Evolutionary conservation across 2,797 vertebrate genomes (phyloP).

Genomic region (Helarctos malayanus): DNA sequence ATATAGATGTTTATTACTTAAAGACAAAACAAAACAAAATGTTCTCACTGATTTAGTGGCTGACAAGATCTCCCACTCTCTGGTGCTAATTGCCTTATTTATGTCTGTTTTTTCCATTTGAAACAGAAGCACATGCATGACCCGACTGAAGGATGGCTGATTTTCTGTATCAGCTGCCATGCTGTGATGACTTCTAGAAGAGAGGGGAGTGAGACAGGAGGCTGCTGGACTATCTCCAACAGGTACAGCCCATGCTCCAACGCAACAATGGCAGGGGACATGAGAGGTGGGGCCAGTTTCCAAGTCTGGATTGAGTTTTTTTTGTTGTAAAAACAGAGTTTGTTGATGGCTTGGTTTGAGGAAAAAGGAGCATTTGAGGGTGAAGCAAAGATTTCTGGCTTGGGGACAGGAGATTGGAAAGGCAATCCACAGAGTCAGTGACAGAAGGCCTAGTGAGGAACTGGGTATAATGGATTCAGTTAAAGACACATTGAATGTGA

Average conservation of each 20-base stretch:
- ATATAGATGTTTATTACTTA: constrained; percentile 38
- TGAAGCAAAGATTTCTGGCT: not conserved
- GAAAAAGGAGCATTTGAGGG: not conserved
- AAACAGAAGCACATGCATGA: constrained; percentile 1
- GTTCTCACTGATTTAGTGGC: constrained; percentile 17
- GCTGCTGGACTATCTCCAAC: no score
- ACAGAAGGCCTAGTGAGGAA: not conserved
- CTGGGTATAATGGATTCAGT: not conserved
- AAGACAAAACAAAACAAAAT: not conserved
- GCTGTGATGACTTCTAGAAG: not conserved
- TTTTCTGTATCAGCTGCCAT: not conserved
- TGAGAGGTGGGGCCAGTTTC: not conserved
- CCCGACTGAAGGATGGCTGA: not conserved
- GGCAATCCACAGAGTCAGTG: not conserved
- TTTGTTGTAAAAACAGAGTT: not conserved
- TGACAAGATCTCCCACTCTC: not conserved
- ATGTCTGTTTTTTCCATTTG: constrained; percentile 28
- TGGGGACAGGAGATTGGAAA: not conserved
- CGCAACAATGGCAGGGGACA: not conserved
- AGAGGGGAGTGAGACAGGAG: not conserved
- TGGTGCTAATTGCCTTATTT: constrained; percentile 46
- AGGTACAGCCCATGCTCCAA: not conserved
- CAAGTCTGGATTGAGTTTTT: not conserved
- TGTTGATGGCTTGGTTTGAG: not conserved
- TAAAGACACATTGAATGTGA: not conserved